Conservation (phyloP, 2,797 vertebrate species). For the Potorous gilbertii region DNA sequence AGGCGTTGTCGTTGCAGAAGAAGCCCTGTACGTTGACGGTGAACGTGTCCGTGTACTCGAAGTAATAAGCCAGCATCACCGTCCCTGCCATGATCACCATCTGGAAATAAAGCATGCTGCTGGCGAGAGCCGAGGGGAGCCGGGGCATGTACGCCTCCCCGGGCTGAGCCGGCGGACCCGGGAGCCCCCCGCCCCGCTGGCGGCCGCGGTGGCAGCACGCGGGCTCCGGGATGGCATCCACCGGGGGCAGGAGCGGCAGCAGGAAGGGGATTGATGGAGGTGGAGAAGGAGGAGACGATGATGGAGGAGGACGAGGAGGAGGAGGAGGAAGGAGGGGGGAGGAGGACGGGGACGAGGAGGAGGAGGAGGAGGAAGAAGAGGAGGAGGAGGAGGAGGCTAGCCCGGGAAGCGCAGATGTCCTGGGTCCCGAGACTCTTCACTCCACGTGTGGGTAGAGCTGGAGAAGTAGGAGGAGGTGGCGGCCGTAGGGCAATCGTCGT, state of each 20-base stretch:
- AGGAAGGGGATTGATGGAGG: conserved; percentile 45
- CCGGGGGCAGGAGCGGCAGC: conserved; percentile 70
- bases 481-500: conserved; percentile 57
- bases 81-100: conserved; percentile 99
- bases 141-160: conserved; percentile 69
- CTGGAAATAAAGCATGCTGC: conserved; percentile 88
- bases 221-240: conserved; percentile 72
- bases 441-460: neutral
- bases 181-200: conserved; percentile 76
- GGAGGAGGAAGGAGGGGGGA: neutral
- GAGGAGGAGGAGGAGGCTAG: neutral
- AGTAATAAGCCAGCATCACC: conserved; percentile 98
- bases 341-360: neutral
- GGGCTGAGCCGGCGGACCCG: conserved; percentile 64
- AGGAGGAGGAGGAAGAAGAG: neutral
- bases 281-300: neutral
- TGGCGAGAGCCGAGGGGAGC: conserved; percentile 81
- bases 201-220: conserved; percentile 74
- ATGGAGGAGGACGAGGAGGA: neutral
- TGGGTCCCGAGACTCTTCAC: neutral
- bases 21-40: conserved; percentile 97
- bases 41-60: conserved; percentile 99
- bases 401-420: neutral
- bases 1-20: conserved; percentile 97
- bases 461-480: conserved; percentile 36